A percentile compares a stretch with the other conserved stretches of the same genome.
phyloP scores from a whole-genome alignment of 2,797 vertebrate genomes.

The Neopelma chrysocephalum region DNA sequence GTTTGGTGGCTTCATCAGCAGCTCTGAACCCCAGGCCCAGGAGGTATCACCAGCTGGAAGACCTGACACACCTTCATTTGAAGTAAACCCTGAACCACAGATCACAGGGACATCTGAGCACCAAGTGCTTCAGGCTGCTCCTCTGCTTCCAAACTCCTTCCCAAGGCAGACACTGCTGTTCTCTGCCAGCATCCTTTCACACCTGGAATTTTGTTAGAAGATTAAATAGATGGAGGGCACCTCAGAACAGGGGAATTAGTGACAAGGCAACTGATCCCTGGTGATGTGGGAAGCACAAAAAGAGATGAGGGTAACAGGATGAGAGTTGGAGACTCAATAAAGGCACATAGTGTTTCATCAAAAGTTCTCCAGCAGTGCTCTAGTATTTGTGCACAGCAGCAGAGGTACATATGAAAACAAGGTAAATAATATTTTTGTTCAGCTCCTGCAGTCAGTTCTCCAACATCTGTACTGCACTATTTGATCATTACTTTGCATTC shows the following conservation, averaged over 20 bases:
- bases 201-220: neutral
- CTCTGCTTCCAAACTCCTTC: neutral
- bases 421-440: neutral
- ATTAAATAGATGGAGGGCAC: neutral
- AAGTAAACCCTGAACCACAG: neutral
- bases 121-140: neutral
- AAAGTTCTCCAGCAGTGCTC: neutral
- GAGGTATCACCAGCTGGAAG: neutral
- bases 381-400: fast-evolving
- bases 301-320: neutral
- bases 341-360: neutral
- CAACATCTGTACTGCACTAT: neutral
- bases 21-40: neutral
- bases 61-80: neutral
- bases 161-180: neutral
- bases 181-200: neutral
- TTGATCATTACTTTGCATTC: neutral
- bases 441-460: neutral
- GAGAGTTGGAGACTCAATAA: neutral
- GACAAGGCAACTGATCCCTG: neutral
- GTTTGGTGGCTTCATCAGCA: neutral
- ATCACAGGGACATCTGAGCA: neutral
- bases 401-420: neutral
- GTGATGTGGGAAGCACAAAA: neutral
- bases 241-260: neutral